Conservation (phyloP, 2,888 invertebrate species). For the Ctena decussata region DNA sequence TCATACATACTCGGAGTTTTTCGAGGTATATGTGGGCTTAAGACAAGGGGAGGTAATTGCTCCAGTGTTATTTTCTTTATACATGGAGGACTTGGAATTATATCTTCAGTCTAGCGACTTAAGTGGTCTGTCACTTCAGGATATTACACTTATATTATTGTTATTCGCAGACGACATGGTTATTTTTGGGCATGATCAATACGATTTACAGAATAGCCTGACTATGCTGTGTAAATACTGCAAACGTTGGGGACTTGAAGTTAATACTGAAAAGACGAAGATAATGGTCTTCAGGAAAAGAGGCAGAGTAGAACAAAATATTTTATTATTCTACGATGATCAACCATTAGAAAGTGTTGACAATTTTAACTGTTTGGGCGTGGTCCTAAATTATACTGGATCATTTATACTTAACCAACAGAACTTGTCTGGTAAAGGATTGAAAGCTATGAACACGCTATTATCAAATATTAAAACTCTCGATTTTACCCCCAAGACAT, state of each 20-base stretch:
- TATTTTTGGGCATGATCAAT: neutral
- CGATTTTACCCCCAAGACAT: neutral
- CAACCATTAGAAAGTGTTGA: neutral
- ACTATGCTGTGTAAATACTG: too few relatives aligned
- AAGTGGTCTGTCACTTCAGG: neutral
- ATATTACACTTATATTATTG: neutral
- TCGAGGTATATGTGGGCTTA: too few relatives aligned
- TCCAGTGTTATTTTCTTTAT: neutral
- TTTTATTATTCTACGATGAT: too few relatives aligned
- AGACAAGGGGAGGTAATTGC: slow-evolving; percentile 7
- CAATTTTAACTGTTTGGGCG: neutral
- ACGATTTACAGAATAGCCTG: neutral
- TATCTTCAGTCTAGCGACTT: neutral
- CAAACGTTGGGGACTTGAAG: too few relatives aligned
- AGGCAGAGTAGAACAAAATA: too few relatives aligned
- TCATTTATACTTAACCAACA: neutral
- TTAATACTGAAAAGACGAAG: too few relatives aligned
- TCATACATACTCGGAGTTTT: neutral
- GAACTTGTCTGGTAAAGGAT: neutral
- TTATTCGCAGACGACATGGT: neutral
- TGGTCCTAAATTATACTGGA: neutral
- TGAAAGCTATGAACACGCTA: neutral
- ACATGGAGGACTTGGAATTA: neutral
- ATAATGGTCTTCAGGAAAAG: too few relatives aligned
- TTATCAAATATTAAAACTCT: neutral